Conservation (phyloP, 2,113 vertebrate species). For the Epinephelus cyanopodus region DNA sequence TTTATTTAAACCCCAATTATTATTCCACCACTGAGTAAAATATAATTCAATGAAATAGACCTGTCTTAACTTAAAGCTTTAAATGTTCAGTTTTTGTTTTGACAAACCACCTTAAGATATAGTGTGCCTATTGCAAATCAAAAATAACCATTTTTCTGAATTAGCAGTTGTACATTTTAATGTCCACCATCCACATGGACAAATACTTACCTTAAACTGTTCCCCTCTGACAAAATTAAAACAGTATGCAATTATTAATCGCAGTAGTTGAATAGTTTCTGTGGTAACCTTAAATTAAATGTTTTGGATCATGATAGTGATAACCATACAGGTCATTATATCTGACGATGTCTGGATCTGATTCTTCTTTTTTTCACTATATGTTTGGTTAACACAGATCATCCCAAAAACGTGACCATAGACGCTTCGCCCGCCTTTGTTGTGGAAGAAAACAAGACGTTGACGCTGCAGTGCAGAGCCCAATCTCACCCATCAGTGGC, state of each 20-base stretch:
- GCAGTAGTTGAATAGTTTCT: neutral
- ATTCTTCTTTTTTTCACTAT: neutral
- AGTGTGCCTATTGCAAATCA: too few relatives aligned
- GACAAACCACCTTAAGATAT: too few relatives aligned
- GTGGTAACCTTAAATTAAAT: too few relatives aligned
- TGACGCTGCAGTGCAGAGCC: slow-evolving; percentile 64
- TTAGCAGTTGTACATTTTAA: neutral
- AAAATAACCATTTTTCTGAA: too few relatives aligned
- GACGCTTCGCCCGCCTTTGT: fast-evolving
- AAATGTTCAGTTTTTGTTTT: too few relatives aligned
- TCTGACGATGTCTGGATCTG: neutral
- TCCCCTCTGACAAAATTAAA: too few relatives aligned
- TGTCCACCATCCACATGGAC: neutral
- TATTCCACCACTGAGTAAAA: neutral
- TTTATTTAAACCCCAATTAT: too few relatives aligned
- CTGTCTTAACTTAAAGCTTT: too few relatives aligned
- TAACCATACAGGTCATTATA: too few relatives aligned
- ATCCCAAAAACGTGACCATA: slow-evolving; percentile 59
- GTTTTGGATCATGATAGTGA: too few relatives aligned
- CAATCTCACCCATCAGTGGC: slow-evolving; percentile 33
- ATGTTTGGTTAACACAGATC: slow-evolving; percentile 56
- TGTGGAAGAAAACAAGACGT: slow-evolving; percentile 40
- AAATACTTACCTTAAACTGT: too few relatives aligned
- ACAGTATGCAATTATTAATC: neutral
- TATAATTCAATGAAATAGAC: neutral